A percentile compares a stretch with the other conserved stretches of the same genome.
phyloP scores from a whole-genome alignment of 2,888 invertebrate genomes.

The Sylvicola cinctus region DNA sequence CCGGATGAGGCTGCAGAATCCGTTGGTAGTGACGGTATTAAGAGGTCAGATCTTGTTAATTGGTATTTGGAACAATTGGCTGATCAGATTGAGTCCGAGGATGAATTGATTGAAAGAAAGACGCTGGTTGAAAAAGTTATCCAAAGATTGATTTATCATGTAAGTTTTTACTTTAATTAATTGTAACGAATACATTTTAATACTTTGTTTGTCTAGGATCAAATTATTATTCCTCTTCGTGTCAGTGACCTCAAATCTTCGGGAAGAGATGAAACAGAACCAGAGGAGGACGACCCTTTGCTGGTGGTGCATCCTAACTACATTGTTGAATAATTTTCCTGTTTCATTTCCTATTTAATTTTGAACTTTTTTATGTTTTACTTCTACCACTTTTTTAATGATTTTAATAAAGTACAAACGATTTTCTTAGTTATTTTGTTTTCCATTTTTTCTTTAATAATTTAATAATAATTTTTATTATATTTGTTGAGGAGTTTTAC shows the following conservation, averaged over 20 bases:
- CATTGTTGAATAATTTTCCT: constrained; percentile 42
- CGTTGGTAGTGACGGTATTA: constrained; percentile 31
- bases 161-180: background rate
- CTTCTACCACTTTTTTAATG: background rate
- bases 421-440: background rate
- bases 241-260: constrained; percentile 32
- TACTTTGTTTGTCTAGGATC: constrained; percentile 38
- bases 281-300: constrained; percentile 46
- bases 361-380: background rate
- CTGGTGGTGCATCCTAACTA: constrained; percentile 96
- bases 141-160: constrained; percentile 66
- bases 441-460: background rate
- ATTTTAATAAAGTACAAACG: no score
- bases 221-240: constrained; percentile 59
- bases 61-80: constrained; percentile 87
- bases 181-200: background rate
- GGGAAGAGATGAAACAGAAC: constrained; percentile 11
- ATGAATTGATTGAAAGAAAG: constrained; percentile 74
- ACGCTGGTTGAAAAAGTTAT: constrained; percentile 83
- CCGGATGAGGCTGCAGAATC: background rate
- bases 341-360: background rate
- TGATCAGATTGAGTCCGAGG: constrained; percentile 75
- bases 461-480: background rate
- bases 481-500: no score
- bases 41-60: constrained; percentile 62